Evolutionary conservation across 2,888 invertebrate genomes (phyloP).

Genomic region (Neoitamus cyanurus): DNA sequence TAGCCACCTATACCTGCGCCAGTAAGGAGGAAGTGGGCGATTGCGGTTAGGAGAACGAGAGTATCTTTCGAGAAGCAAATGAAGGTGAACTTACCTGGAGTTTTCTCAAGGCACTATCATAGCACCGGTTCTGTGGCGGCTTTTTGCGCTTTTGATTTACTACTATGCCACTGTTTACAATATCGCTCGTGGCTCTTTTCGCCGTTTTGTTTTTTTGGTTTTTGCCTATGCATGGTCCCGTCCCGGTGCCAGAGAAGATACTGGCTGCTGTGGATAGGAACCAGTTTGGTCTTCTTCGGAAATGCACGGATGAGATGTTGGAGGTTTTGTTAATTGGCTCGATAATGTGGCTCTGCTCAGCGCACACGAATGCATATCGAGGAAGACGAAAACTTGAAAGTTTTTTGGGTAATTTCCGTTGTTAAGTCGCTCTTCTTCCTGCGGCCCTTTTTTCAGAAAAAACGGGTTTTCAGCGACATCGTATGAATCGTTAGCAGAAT

Average conservation of each 20-base stretch:
- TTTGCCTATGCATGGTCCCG: not conserved
- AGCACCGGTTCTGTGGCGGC: not conserved
- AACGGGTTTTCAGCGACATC: not conserved
- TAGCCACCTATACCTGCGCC: not conserved
- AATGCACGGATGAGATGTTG: not conserved
- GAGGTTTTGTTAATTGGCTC: not conserved
- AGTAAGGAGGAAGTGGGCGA: slow-evolving; percentile 39
- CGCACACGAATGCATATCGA: not conserved
- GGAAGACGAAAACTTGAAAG: not conserved
- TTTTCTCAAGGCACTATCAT: not conserved
- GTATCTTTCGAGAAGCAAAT: slow-evolving; percentile 33
- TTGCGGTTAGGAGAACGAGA: slow-evolving; percentile 44
- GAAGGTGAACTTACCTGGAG: slow-evolving; percentile 11
- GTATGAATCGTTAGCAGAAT: not conserved
- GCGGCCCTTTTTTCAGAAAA: not conserved
- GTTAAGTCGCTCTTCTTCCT: not conserved
- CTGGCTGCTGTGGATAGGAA: not conserved
- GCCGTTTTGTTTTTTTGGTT: not conserved
- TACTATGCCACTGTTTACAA: not conserved
- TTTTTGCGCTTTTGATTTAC: not conserved
- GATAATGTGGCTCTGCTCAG: not conserved
- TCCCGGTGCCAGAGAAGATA: not conserved
- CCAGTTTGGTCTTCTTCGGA: not conserved
- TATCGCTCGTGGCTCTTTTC: not conserved
- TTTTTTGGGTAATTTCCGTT: not conserved